Evolutionary conservation across 2,888 invertebrate genomes (phyloP), one percentile per base, ranked within the genome.

Genomic region (Anarsia innoxiella): DNA sequence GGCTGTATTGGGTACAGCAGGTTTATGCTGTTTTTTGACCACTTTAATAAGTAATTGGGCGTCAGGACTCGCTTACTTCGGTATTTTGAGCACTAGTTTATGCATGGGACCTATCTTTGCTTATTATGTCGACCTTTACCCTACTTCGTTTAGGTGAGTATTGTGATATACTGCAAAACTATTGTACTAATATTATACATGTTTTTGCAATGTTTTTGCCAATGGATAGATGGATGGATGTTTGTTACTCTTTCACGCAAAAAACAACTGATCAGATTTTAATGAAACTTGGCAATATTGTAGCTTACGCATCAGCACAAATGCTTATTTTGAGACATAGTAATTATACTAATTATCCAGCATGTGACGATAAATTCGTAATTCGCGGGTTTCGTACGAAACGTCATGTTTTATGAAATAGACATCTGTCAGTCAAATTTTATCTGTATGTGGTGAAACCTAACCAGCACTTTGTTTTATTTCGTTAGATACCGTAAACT

Each of bases 111-210:
- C 44, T 5, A 31, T 46, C 4, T 46, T 44, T 1, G 33, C 47
- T 0, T 51, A 49, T 29, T 51, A 42, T 12, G 44, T 48, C 8
- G 48, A 49, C 25, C 28, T 49, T 5, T 49, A 44, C 23, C 49
- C 51, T 3, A 49, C 51, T 1, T 48, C 49, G 10, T 38, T 49
- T 31, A 39, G 48, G 51, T 51, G 15, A 43, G 44, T 23, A 12
- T 25, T 19, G 4, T 19, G 19, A 8, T 19, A 19, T 19, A 19
- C 8, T 19, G 8, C 8, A 8, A 5, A 5, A 19, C 3, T 5
- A 5, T 19, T 19, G 8, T 19, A 19, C 3, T 19, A 5, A 5
- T 8, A 19, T 3, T 19, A 19, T 8, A 19, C 4, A 8, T 19
- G 19, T 3, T 5, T 19, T 19, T 19, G 19, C 19, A 19, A n/a